Evolutionary conservation across 2,888 invertebrate genomes (phyloP), one percentile per base, ranked within the genome.

Genomic region (Eilema griseolum): DNA sequence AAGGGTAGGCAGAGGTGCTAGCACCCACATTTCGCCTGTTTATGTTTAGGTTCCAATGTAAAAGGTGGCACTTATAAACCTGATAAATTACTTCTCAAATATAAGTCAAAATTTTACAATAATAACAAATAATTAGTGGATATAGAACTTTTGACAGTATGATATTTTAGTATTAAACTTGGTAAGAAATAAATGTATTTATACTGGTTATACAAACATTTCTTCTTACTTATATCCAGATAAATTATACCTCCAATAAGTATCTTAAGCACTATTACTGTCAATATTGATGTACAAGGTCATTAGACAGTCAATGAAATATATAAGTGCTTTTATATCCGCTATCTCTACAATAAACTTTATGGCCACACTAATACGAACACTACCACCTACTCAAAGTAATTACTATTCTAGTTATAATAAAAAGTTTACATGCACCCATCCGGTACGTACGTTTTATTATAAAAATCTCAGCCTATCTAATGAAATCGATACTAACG

Each of bases 401-500:
- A 81, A 81, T 81, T 83, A 83, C 81, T 69, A 73, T 68, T 75
- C 81, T 77, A 81, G 75, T 83, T 81, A 83, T 71, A 46, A 70
- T 64, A 70, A 81, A 83, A 81, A 78, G 77, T 75, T 81, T 78
- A 83, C 81, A 75, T 77, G 79, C 74, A 83, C 71, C 59, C 77
- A 78, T 83, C 83, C 81, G 79, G 81, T 70, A 73, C 61, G 66
- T 69, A 77, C 81, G 73, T 77, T 84, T 80, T 83, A 84, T 78
- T 75, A 83, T 84, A 82, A 84, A 84, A 81, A 83, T 79, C 80
- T 71, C 66, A 65, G 78, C 77, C 79, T 77, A 79, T 83, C 82
- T 84, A 84, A 84, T 84, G 85, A 84, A 84, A 84, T 84, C 84
- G 85, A 84, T 84, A 84, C 83, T 66, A 75, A 81, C 83, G 79